These are phyloP conservation scores for Eumeta japonica DNA, from an alignment of 1,140 invertebrate species.

Conservation along the genomic window DNA sequence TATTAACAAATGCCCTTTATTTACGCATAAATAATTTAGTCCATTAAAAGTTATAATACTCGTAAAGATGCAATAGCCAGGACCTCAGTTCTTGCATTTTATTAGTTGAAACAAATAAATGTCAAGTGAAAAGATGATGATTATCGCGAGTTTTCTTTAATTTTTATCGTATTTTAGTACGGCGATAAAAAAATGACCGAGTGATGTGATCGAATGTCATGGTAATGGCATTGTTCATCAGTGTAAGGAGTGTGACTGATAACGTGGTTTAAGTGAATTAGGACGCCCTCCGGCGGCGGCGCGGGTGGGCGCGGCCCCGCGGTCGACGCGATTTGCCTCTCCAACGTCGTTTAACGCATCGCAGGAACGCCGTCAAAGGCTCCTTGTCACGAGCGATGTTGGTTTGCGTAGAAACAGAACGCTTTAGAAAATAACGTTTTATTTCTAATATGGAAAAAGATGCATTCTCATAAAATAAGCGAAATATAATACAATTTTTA, in stretches of 20 bases:
- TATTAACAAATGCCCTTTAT: too few species aligned
- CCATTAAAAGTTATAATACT: too few species aligned
- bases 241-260: conserved; percentile 20
- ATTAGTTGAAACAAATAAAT: neutral
- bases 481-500: too few species aligned
- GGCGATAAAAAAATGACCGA: too few species aligned
- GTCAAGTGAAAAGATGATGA: neutral
- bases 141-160: neutral
- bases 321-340: conserved; percentile 12
- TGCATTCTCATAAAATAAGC: too few species aligned
- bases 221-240: conserved; percentile 8
- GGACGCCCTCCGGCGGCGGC: conserved; percentile 15
- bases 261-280: conserved; percentile 39
- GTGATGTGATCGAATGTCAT: conserved; percentile 1
- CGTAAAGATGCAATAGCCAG: too few species aligned
- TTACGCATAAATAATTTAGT: too few species aligned
- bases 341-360: conserved; percentile 27
- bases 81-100: neutral
- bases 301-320: conserved; percentile 9
- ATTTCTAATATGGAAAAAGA: too few species aligned
- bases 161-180: conserved; percentile 6
- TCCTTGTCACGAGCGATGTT: too few species aligned
- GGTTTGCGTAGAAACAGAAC: too few species aligned
- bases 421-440: too few species aligned
- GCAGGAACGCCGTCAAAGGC: conserved; percentile 24